Conservation (phyloP, 1,140 invertebrate species). For the Telenomus remus region DNA sequence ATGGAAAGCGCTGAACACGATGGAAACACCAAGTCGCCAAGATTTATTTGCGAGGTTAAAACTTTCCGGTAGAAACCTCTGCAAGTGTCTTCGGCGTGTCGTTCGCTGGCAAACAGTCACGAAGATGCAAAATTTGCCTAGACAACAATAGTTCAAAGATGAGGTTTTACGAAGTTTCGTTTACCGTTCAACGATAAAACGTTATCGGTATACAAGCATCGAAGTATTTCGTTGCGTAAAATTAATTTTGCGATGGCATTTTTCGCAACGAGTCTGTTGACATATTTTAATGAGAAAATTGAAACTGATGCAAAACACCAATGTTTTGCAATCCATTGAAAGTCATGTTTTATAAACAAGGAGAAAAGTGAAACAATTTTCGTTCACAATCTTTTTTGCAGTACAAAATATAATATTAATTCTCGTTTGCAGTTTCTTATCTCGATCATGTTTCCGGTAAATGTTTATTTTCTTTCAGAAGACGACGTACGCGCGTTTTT, state of each 20-base stretch:
- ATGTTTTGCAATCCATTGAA: too few relatives aligned
- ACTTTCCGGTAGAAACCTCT: conserved; percentile 55
- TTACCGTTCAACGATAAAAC: too few relatives aligned
- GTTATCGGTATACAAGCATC: too few relatives aligned
- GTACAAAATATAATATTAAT: too few relatives aligned
- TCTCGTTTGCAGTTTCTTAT: too few relatives aligned
- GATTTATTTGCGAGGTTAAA: conserved; percentile 57
- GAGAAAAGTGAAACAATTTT: too few relatives aligned
- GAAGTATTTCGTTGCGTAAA: neutral
- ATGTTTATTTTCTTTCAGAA: too few relatives aligned
- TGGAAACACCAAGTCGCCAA: conserved; percentile 59
- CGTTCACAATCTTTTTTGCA: too few relatives aligned
- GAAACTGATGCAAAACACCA: conserved; percentile 2
- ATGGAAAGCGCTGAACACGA: conserved; percentile 57
- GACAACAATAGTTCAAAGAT: conserved; percentile 13
- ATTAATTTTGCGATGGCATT: conserved; percentile 15
- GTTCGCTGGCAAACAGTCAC: conserved; percentile 47
- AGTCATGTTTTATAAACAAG: conserved; percentile 12
- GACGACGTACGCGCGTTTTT: too few relatives aligned
- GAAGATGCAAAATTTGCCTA: conserved; percentile 39
- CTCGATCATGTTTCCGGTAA: too few relatives aligned
- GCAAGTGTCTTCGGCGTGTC: conserved; percentile 51
- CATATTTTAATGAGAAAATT: conserved; percentile 23
- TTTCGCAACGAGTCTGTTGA: conserved; percentile 13
- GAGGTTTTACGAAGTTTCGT: neutral